A percentile compares a stretch with the other conserved stretches of the same genome.
Evolutionary conservation across 1,140 invertebrate genomes (phyloP).

Genomic region (Penaeus japonicus): DNA sequence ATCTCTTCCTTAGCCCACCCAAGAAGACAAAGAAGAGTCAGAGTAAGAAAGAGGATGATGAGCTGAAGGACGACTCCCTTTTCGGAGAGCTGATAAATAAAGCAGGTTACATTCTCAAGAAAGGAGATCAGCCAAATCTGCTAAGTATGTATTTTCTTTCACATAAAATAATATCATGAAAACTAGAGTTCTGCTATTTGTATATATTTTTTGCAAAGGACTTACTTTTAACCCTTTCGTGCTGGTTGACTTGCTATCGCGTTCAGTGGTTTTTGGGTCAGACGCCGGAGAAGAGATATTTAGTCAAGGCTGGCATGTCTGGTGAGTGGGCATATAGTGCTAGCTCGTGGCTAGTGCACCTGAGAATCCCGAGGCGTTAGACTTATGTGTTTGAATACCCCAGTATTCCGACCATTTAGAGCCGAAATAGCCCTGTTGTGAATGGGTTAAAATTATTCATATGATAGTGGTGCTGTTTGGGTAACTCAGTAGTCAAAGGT

Average conservation of each 20-base stretch:
- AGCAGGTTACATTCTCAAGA: slow-evolving; percentile 30
- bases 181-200: background rate
- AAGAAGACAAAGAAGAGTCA: background rate
- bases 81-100: slow-evolving; percentile 41
- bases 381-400: too few relatives aligned
- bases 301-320: too few relatives aligned
- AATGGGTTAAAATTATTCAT: background rate
- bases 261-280: too few relatives aligned
- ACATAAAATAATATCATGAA: background rate
- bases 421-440: too few relatives aligned
- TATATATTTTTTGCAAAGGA: background rate
- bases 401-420: too few relatives aligned
- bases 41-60: background rate
- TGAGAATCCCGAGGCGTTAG: too few relatives aligned
- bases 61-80: slow-evolving; percentile 18
- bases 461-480: background rate
- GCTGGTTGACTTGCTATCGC: too few relatives aligned
- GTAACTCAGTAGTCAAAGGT: background rate
- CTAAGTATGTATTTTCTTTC: background rate
- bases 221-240: background rate
- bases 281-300: too few relatives aligned
- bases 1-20: background rate
- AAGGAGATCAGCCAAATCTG: slow-evolving; percentile 28
- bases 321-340: too few relatives aligned
- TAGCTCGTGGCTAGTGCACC: too few relatives aligned